Evolutionary conservation across 2,797 vertebrate species (phyloP), one percentile per base, ranked within the genome.

Genomic region (Fundulus diaphanus): DNA sequence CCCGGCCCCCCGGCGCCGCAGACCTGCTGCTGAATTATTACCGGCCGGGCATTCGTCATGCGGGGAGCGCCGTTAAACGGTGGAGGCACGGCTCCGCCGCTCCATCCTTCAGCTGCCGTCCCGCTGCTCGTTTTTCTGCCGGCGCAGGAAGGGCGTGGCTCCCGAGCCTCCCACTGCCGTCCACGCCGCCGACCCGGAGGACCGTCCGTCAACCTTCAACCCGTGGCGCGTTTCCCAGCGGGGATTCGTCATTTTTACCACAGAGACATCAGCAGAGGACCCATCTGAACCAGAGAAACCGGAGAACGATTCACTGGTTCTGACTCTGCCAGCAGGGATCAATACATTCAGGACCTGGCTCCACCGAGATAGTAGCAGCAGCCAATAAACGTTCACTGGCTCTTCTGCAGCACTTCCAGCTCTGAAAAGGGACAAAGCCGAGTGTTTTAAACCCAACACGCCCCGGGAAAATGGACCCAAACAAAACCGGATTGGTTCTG

Each of bases 21-120:
- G 88, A 89, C 90, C 89, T 87, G 88, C 90, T 88, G 87, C 83
- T 94, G 92, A 95, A 88, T 94, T 94, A 95, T 95, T 90, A 90
- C 87, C 73, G 87, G 78, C 68, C 44, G 29, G 2, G 87, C 91
- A 94, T 95, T 78, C 80, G 91, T 94, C 94, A 94, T 87, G 86
- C 76, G 81, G 85, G 82, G 76, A 76, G 78, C 65, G 73, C 61
- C 67, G 88, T 89, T 91, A 90, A 88, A 83, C 78, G 83, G 84
- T 46, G 77, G 72, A 42, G 59, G 61, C 2, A 65, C 66, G 70
- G 66, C 76, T 57, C 27, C 4, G 72, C 56, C 2, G 1, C 67
- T 70, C 82, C 78, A 81, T 86, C 78, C 80, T 59, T 86, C 79
- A 81, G 77, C 74, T 3, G 33, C 29, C 70, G 7, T 31, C 33